Evolutionary conservation across 2,113 vertebrate species (phyloP).

Genomic region (Pseudorasbora parva): DNA sequence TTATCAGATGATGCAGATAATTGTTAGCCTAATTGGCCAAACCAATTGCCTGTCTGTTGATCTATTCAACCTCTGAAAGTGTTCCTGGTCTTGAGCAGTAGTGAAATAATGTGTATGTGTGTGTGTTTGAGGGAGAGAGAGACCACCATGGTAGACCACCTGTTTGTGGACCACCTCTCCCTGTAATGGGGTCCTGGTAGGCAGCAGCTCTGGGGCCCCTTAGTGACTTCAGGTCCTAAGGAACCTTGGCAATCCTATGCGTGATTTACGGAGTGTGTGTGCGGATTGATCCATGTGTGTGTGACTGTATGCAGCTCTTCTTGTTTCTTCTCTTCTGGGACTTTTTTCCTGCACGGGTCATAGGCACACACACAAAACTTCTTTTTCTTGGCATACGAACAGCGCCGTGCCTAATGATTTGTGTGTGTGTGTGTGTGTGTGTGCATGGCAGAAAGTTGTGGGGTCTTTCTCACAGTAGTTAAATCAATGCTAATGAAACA

Average conservation of each 20-base stretch:
- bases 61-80: background rate
- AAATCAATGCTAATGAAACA: constrained; percentile 77
- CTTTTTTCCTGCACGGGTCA: constrained; percentile 35
- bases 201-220: constrained; percentile 62
- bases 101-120: constrained; percentile 19
- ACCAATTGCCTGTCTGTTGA: background rate
- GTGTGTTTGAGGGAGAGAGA: constrained; percentile 29
- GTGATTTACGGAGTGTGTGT: constrained; percentile 79
- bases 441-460: constrained; percentile 60
- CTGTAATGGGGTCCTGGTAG: constrained; percentile 61
- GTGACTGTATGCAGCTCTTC: constrained; percentile 29
- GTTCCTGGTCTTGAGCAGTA: constrained; percentile 8
- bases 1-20: background rate
- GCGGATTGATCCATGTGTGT: constrained; percentile 70
- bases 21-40: background rate
- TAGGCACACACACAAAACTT: constrained; percentile 36
- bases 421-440: constrained; percentile 54
- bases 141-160: constrained; percentile 81
- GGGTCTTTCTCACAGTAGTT: constrained; percentile 64
- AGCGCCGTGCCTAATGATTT: constrained; percentile 60
- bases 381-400: constrained; percentile 60
- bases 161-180: constrained; percentile 70
- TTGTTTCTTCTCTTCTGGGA: constrained; percentile 48
- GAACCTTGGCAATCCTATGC: constrained; percentile 58
- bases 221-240: constrained; percentile 57